These are phyloP conservation scores for Branchipolynoe longqiensis DNA, from an alignment of 2,888 invertebrate species.

Conservation along the genomic window DNA sequence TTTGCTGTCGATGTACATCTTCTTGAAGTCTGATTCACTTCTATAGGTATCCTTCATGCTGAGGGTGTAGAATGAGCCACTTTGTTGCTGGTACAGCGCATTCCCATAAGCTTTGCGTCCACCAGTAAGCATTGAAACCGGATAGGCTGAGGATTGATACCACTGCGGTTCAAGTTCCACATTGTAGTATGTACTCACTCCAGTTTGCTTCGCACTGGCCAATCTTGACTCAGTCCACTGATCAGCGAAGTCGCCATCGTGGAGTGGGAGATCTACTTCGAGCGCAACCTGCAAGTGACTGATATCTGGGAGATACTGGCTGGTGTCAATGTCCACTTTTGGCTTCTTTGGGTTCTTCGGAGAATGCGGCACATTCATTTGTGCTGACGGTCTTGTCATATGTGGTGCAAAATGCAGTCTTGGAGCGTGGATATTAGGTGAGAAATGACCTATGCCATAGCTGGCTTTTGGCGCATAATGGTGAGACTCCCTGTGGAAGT, in stretches of 20 bases:
- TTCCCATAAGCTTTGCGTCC: background rate
- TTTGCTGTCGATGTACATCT: background rate
- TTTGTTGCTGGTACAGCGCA: background rate
- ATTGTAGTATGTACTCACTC: background rate
- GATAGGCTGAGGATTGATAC: no score
- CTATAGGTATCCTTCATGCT: background rate
- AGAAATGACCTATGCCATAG: background rate
- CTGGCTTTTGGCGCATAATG: background rate
- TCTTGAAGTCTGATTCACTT: no score
- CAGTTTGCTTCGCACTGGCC: background rate
- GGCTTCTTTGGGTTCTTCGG: background rate
- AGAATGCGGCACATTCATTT: no score
- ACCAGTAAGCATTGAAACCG: no score
- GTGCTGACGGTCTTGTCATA: background rate
- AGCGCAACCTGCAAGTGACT: background rate
- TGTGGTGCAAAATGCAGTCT: background rate
- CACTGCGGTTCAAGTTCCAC: background rate
- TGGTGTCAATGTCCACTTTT: background rate
- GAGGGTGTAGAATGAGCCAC: background rate
- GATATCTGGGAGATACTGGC: background rate
- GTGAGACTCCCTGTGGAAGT: background rate
- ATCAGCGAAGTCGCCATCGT: conserved; percentile 18
- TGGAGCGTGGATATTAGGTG: background rate
- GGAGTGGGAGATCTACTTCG: background rate
- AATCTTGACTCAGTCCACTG: background rate